Conservation (phyloP, 2,797 vertebrate species). For the Eidolon dupreanum region DNA sequence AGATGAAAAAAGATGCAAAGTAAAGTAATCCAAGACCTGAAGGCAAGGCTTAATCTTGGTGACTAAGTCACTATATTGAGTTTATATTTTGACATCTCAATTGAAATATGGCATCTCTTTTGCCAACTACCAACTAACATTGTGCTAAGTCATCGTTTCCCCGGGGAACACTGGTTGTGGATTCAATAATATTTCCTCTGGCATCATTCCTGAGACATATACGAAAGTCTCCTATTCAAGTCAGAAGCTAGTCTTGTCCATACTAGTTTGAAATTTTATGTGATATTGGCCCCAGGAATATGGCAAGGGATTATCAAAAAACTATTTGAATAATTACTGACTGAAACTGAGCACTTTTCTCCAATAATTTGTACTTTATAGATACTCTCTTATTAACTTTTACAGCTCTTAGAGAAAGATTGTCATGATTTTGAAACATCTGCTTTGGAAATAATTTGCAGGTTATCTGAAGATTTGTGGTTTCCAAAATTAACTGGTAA, state of each 20-base stretch:
- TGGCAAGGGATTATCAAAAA: neutral
- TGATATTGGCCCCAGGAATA: neutral
- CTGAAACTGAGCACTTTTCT: conserved; percentile 9
- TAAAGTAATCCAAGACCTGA: conserved; percentile 45
- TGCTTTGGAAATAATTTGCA: conserved; percentile 22
- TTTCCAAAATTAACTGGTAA: conserved; percentile 5
- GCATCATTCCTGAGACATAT: neutral
- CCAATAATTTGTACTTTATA: neutral
- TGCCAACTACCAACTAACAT: neutral
- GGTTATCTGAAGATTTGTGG: neutral
- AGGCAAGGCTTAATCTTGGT: conserved; percentile 56
- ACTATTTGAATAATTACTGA: neutral
- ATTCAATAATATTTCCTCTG: conserved; percentile 64
- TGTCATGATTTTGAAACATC: neutral
- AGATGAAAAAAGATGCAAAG: conserved; percentile 6
- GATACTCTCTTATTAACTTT: neutral
- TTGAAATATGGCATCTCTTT: conserved; percentile 51
- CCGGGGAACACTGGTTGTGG: conserved; percentile 23
- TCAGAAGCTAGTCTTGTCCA: neutral
- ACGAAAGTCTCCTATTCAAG: neutral
- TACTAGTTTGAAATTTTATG: conserved; percentile 28
- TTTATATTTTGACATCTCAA: conserved; percentile 68
- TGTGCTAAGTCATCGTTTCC: conserved; percentile 60
- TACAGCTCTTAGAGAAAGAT: neutral
- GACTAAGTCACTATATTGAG: conserved; percentile 53